Evolutionary conservation across 2,888 invertebrate genomes (phyloP), one percentile per base, ranked within the genome.

Genomic region (Cosmopolites sordidus): DNA sequence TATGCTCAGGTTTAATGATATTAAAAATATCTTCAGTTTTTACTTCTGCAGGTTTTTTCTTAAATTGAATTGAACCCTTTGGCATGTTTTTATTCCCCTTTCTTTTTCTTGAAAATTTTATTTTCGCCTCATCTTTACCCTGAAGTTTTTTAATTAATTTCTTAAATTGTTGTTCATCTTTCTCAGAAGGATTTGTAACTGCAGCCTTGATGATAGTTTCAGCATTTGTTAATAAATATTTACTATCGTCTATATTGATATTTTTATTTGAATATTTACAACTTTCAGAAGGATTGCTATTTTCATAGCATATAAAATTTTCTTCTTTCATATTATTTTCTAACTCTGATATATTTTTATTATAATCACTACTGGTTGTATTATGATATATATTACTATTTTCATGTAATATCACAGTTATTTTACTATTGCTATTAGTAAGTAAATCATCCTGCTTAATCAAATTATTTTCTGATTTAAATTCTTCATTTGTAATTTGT

Each of bases 1-100:
- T 16, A 43, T 55, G 48, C 29, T 55, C 55, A 43, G 44, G 51
- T 17, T 50, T 54, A 46, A 54, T 45, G 4, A 33, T 33, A 4
- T 33, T 33, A 11, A 18, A 16, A 15, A 22, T 18, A 27, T 49
- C 39, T 29, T 11, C n/a, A 11, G 2, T 14, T 16, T 39, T 49
- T 43, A 6, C 38, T 38, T 16, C 11, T 16, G 37, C 14, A 39
- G 16, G 22, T 44, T 43, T 54, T 18, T 17, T 48, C 44, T 33
- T 50, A 37, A 48, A 48, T 30, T 49, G 18, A 22, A 49, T 38
- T 37, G 9, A 41, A 14, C 41, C 42, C 30, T 42, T 17, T 9
- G 12, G 9, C 33, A 40, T 45, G 30, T 46, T 15, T 30, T 17
- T 51, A 15, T 12, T 9, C 8, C 29, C 8, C 22, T 22, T 30